Conservation (phyloP, 2,797 vertebrate species). For the Notamacropus eugenii region DNA sequence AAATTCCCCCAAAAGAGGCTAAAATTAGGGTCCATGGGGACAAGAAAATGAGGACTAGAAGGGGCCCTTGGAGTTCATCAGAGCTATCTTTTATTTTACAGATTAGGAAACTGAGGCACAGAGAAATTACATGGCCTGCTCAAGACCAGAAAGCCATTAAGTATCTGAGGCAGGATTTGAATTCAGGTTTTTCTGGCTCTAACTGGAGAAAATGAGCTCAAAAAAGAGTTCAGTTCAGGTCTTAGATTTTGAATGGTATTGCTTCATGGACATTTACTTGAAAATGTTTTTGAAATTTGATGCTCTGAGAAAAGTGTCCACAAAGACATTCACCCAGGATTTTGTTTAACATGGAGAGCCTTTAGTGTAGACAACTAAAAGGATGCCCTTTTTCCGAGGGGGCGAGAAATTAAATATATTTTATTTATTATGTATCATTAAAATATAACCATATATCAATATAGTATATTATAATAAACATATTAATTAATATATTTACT, state of each 20-base stretch:
- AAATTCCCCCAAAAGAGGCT: neutral
- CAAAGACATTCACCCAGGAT: slow-evolving; percentile 9
- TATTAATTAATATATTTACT: too few relatives aligned
- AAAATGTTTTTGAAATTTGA: neutral
- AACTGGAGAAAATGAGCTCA: neutral
- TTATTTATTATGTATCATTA: too few relatives aligned
- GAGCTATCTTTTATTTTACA: neutral
- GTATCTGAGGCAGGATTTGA: neutral
- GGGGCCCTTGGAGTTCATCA: neutral
- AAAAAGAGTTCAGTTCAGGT: neutral
- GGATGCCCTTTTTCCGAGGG: neutral
- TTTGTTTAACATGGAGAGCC: neutral
- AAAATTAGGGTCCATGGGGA: neutral
- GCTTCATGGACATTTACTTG: neutral
- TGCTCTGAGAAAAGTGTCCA: neutral
- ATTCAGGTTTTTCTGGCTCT: neutral
- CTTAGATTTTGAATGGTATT: neutral
- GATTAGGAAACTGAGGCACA: neutral
- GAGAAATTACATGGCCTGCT: neutral
- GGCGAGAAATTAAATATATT: neutral
- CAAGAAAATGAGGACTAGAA: neutral
- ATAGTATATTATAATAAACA: too few relatives aligned
- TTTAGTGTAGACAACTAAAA: neutral
- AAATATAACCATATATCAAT: too few relatives aligned
- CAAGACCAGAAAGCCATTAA: neutral